phyloP scores from a whole-genome alignment of 2,797 vertebrate genomes.

The Notamacropus eugenii region DNA sequence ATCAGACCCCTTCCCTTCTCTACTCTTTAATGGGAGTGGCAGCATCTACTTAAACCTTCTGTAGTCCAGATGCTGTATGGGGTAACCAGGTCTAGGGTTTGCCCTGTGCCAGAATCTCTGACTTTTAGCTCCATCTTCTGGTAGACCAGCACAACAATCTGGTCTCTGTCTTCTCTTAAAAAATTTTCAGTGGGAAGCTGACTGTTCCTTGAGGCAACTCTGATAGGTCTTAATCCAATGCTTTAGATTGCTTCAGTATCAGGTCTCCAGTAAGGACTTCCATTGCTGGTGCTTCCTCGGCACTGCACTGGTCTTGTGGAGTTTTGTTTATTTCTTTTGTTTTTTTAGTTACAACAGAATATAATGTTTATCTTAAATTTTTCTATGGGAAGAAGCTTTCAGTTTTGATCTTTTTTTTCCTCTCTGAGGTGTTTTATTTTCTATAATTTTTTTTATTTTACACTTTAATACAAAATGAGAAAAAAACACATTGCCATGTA shows the following conservation, averaged over 20 bases:
- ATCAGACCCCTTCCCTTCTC: neutral
- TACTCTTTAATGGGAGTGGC: neutral
- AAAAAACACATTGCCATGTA: too few relatives aligned
- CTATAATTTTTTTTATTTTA: too few relatives aligned
- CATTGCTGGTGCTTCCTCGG: neutral
- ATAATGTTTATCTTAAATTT: neutral
- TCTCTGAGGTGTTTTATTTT: too few relatives aligned
- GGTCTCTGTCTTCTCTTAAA: neutral
- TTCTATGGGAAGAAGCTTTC: neutral
- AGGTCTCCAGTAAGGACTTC: neutral
- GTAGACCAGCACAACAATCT: neutral
- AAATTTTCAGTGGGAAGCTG: neutral
- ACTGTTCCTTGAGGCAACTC: neutral
- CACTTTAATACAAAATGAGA: too few relatives aligned
- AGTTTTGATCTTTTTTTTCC: too few relatives aligned
- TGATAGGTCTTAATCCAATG: neutral
- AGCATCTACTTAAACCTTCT: neutral
- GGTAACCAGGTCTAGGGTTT: neutral
- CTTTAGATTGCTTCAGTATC: neutral
- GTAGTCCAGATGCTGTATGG: neutral
- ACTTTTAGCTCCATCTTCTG: neutral
- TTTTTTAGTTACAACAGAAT: neutral
- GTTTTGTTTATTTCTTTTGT: neutral
- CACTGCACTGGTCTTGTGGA: neutral
- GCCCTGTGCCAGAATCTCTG: neutral